Evolutionary conservation across 1,140 invertebrate species (phyloP).

Genomic region (Luehdorfia chinensis): DNA sequence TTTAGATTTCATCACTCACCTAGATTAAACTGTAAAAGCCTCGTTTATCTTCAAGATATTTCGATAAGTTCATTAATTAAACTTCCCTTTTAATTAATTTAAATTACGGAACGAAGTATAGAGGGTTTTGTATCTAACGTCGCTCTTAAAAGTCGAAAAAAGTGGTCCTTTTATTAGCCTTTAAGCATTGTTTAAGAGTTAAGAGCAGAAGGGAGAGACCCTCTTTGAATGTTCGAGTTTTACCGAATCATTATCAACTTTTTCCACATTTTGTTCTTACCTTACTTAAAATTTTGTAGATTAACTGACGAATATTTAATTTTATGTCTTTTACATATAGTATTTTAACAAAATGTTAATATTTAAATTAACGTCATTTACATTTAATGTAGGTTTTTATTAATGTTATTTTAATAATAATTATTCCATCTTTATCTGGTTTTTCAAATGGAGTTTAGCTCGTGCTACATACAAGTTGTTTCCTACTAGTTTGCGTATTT

Average conservation of each 20-base stretch:
- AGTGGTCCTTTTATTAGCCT: conserved; percentile 65
- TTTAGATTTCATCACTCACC: no score
- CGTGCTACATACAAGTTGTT: no score
- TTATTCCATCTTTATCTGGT: no score
- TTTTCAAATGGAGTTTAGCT: no score
- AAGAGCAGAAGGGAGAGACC: conserved; percentile 46
- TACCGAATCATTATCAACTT: conserved; percentile 61
- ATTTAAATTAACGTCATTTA: no score
- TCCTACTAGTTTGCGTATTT: no score
- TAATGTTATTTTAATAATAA: no score
- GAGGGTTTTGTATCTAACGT: conserved; percentile 29
- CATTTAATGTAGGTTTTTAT: background rate
- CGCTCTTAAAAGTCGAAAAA: conserved; percentile 49
- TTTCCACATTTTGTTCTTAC: conserved; percentile 28
- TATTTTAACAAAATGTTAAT: no score
- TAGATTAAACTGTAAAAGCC: conserved; percentile 18
- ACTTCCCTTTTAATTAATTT: conserved; percentile 50
- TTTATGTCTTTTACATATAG: no score
- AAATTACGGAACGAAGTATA: conserved; percentile 38
- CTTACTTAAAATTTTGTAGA: no score
- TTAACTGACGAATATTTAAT: no score
- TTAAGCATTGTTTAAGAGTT: conserved; percentile 69
- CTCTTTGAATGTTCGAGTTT: conserved; percentile 44
- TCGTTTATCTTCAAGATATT: conserved; percentile 20
- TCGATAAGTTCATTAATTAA: conserved; percentile 32